A percentile compares a stretch with the other conserved stretches of the same genome.
These are phyloP conservation scores for Drosophila neoperkinsi DNA, from an alignment of 2,888 invertebrate species.

Conservation along the genomic window DNA sequence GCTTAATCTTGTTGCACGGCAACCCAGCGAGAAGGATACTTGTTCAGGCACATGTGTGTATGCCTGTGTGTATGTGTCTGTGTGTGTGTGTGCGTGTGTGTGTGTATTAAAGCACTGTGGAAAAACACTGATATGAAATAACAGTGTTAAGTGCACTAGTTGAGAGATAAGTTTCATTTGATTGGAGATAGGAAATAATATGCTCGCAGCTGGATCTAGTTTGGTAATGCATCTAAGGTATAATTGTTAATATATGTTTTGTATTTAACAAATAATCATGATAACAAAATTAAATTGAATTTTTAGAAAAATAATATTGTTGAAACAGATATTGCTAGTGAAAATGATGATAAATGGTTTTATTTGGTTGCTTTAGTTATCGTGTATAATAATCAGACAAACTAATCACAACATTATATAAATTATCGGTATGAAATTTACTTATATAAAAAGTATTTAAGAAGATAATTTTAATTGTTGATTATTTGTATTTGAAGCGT, in stretches of 20 bases:
- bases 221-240: background rate
- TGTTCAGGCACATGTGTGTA: background rate
- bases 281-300: background rate
- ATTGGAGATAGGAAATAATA: background rate
- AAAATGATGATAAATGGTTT: background rate
- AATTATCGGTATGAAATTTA: background rate
- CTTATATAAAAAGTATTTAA: background rate
- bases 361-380: background rate
- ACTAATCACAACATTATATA: background rate
- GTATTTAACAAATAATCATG: background rate
- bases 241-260: background rate
- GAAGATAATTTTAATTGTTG: background rate
- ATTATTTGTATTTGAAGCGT: background rate
- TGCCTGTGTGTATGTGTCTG: background rate
- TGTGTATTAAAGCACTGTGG: conserved; percentile 15
- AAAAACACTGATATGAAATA: conserved; percentile 15
- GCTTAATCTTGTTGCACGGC: conserved; percentile 75
- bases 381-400: background rate
- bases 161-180: background rate
- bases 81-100: background rate
- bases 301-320: background rate
- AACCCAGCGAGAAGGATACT: conserved; percentile 19
- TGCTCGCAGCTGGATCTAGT: background rate
- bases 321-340: background rate
- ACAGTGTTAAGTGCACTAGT: conserved; percentile 3